phyloP scores from a whole-genome alignment of 2,888 invertebrate species.

The Stenolophus ochropezus region DNA sequence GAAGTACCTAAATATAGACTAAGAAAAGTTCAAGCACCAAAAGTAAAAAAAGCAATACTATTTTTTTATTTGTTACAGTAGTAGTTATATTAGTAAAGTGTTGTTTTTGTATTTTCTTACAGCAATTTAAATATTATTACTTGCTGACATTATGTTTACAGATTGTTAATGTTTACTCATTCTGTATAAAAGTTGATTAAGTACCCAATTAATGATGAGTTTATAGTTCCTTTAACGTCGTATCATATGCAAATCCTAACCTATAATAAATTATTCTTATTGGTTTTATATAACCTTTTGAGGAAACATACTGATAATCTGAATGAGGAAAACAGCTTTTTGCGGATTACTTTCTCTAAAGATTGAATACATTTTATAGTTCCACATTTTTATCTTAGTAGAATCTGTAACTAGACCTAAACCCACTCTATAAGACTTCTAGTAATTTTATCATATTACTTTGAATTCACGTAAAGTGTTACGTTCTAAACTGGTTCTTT shows the following conservation, averaged over 20 bases:
- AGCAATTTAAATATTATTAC: not conserved
- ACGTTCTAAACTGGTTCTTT: no score
- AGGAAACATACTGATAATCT: slow-evolving; percentile 15
- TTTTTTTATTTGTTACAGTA: no score
- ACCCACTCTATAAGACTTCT: not conserved
- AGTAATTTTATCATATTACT: not conserved
- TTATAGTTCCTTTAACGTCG: not conserved
- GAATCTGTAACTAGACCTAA: not conserved
- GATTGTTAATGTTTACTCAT: not conserved
- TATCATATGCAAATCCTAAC: not conserved
- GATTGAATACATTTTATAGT: slow-evolving; percentile 3
- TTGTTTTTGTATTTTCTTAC: no score
- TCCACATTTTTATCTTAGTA: not conserved
- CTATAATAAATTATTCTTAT: not conserved
- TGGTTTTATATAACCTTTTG: slow-evolving; percentile 5
- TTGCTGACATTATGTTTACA: not conserved
- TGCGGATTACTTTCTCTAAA: slow-evolving; percentile 16
- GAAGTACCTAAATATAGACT: no score
- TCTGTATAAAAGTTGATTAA: not conserved
- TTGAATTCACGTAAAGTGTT: not conserved
- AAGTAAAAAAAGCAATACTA: no score
- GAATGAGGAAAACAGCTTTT: slow-evolving; percentile 15
- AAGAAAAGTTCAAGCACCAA: no score
- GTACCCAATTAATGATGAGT: not conserved
- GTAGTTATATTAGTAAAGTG: no score